Evolutionary conservation across 2,113 vertebrate species (phyloP).

Genomic region (Glaucidium brasilianum): DNA sequence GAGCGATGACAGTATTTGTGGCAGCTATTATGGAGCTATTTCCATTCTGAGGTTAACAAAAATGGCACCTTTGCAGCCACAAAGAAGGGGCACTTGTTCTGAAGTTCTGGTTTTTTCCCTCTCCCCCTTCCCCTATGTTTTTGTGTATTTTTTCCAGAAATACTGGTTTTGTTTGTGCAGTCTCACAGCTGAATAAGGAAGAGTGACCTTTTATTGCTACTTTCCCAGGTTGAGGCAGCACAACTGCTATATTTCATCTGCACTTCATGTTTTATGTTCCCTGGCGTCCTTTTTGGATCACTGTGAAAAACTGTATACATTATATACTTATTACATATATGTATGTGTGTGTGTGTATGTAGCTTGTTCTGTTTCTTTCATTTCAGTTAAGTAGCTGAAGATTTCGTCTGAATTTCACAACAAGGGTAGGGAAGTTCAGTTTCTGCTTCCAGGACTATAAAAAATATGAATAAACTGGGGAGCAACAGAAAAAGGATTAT

Average conservation of each 20-base stretch:
- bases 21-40: not conserved
- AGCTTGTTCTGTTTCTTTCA: not conserved
- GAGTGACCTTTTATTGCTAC: not conserved
- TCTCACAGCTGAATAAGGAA: not conserved
- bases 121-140: accelerated
- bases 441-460: not conserved
- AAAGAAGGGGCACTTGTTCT: not conserved
- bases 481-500: not conserved
- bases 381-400: not conserved
- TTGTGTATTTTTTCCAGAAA: not conserved
- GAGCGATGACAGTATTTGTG: accelerated
- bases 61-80: not conserved
- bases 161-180: not conserved
- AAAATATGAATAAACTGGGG: not conserved
- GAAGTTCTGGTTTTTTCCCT: not conserved
- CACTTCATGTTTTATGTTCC: not conserved
- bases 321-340: not conserved
- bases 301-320: not conserved
- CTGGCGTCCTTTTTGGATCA: not conserved
- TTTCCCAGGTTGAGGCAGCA: not conserved
- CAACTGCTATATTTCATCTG: not conserved
- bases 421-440: not conserved
- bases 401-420: not conserved
- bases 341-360: too few species aligned
- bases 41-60: not conserved